A percentile compares a stretch with the other conserved stretches of the same genome.
Evolutionary conservation across 1,140 invertebrate species (phyloP).

Genomic region (Paracyclopina nana): DNA sequence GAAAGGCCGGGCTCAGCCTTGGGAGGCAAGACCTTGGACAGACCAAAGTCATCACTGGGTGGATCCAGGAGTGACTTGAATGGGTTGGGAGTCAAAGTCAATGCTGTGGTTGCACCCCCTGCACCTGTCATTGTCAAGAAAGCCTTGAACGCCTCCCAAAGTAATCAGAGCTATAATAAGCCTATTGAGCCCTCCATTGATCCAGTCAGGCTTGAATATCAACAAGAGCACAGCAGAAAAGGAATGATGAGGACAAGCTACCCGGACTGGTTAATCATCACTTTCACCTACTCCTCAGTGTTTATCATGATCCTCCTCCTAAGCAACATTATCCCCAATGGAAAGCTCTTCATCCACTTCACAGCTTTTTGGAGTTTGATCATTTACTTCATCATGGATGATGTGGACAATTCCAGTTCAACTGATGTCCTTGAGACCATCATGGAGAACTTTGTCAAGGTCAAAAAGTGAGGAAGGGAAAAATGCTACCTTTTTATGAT

Average conservation of each 20-base stretch:
- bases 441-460: neutral
- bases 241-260: neutral
- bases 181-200: conserved; percentile 5
- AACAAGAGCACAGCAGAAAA: neutral
- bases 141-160: neutral
- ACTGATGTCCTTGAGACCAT: neutral
- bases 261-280: conserved; percentile 8
- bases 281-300: conserved; percentile 12
- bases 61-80: neutral
- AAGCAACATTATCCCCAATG: conserved; percentile 7
- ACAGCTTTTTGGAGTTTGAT: conserved; percentile 16
- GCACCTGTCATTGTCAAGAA: neutral
- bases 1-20: no score
- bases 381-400: conserved; percentile 13
- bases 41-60: neutral
- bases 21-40: neutral
- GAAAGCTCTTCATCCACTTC: conserved; percentile 14
- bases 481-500: no score
- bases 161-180: neutral
- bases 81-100: neutral
- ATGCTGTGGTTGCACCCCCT: neutral
- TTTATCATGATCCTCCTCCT: conserved; percentile 12
- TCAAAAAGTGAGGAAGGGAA: no score
- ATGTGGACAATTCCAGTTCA: neutral
- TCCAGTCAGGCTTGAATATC: neutral